Base-by-base conservation (phyloP, 2,888 invertebrate species). In the Lasius fuliginosus region DNA sequence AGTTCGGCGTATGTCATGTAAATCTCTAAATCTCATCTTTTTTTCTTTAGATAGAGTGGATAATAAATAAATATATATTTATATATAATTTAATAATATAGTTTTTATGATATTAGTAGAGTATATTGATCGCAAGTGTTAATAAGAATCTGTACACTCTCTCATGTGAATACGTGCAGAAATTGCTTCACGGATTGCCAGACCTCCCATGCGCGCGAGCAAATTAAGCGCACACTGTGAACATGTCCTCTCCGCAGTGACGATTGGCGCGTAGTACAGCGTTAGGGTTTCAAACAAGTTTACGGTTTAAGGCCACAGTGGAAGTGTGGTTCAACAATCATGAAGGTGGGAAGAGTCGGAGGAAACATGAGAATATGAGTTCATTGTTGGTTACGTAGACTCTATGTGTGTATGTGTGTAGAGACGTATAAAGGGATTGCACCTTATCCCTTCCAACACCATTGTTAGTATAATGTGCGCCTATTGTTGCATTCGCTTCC, bases 301-400 rank as follows among this genome's bases (percentile, higher is more conserved):
- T 85, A 86, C 85, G 82, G 83, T 85, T 82, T 84, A 84, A 82
- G 69, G 49, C 65, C 60, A 69, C 33, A 42, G 23, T 62, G 83
- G 85, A 88, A 87, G 86, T 82, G 77, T 83, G 86, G 84, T 88
- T 87, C 71, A 85, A 87, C 86, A 86, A 88, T 88, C 85, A 85
- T 81, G 77, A 76, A 87, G 88, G 85, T 86, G 86, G 87, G 87
- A 77, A 82, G 76, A 83, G 75, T 68, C 84, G 83, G 79, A 81
- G 86, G 85, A 89, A 88, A 89, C 85, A 87, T 86, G 89, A 90
- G 90, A 90, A 90, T 88, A 90, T 86, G 85, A 88, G 90, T 88
- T 90, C 90, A 90, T 89, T 89, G 89, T 89, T 86, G 86, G 86
- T 68, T 53, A 81, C 53, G 62, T 67, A 86, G 71, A 56, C 56